Base-by-base conservation (phyloP, 2,888 invertebrate genomes). In the Apotomis betuletana region DNA sequence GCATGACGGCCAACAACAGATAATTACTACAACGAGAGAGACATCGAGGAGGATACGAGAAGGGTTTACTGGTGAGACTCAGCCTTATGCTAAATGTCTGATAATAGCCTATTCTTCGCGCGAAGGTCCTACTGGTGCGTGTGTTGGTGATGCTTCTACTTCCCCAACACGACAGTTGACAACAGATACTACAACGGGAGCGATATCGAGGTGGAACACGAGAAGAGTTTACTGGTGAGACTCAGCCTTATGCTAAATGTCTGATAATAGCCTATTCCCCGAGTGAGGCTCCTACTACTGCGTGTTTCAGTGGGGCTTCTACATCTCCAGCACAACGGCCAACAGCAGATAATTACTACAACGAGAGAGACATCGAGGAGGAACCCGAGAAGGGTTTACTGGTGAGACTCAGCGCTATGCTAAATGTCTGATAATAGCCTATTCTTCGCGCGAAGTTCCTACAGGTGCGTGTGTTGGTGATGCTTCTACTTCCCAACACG, bases 41-140 rank as follows among this genome's bases (percentile, higher is more conserved):
- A 97, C 67, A 95, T 98, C 67, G 98, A 98, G 87, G 98, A 84
- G 98, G 98, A 84, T 98, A 97, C 86, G 98, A 98, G 86, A 98
- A 97, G 87, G 95, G 97, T 81, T 95, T 97, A 92, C 89, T 96
- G 95, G 98, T 98, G 75, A 82, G 84, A 75, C 9, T 55, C 8
- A 63, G n/a, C 5, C 8, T 57, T 41, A 41, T 41, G 15, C 15
- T 15, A 15, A 15, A 15, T 15, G 1, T 15, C 15, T 15, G 15
- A 15, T 15, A 15, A 15, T 15, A n/a, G n/a, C n/a, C n/a, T n/a
- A n/a, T n/a, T n/a, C n/a, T n/a, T n/a, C n/a, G n/a, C n/a, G 3
- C 95, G 98, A 12, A 98, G 98, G 63, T 97, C 97, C 77, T 98
- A 98, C 94, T 96, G 96, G 81, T 98, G 98, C 85, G 94, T 96